phyloP scores from a whole-genome alignment of 2,113 vertebrate genomes.

The Enhydra lutris region DNA sequence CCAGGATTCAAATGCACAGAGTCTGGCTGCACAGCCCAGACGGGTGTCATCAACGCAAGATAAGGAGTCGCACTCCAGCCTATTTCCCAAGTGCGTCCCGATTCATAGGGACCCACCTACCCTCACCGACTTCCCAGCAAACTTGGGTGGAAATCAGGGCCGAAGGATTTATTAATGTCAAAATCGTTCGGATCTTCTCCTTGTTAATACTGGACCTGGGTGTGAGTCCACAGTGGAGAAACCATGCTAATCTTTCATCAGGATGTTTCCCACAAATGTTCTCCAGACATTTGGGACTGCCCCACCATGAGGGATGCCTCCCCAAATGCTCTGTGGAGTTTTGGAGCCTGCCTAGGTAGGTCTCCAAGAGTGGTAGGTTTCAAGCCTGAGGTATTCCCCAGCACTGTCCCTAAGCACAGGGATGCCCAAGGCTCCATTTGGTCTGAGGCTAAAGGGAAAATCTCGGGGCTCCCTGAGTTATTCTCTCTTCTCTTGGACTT shows the following conservation, averaged over 20 bases:
- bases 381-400: not conserved
- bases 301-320: not conserved
- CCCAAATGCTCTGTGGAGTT: not conserved
- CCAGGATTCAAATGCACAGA: not conserved
- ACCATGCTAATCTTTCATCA: not conserved
- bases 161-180: not conserved
- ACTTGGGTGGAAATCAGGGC: not conserved
- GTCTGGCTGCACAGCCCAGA: not conserved
- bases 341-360: not conserved
- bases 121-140: not conserved
- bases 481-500: not conserved
- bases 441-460: not conserved
- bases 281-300: not conserved
- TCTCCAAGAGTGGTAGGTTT: not conserved
- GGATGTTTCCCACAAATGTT: not conserved
- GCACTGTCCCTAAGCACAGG: fast-evolving
- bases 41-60: not conserved
- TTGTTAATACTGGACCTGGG: not conserved
- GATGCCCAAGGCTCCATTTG: not conserved
- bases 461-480: not conserved
- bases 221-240: not conserved
- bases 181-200: not conserved
- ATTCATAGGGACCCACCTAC: not conserved
- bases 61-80: not conserved
- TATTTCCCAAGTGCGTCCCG: not conserved